Base-by-base conservation (phyloP, 37 sponge, comb jelly and placozoan genomes). In the Theonella swinhoei region DNA sequence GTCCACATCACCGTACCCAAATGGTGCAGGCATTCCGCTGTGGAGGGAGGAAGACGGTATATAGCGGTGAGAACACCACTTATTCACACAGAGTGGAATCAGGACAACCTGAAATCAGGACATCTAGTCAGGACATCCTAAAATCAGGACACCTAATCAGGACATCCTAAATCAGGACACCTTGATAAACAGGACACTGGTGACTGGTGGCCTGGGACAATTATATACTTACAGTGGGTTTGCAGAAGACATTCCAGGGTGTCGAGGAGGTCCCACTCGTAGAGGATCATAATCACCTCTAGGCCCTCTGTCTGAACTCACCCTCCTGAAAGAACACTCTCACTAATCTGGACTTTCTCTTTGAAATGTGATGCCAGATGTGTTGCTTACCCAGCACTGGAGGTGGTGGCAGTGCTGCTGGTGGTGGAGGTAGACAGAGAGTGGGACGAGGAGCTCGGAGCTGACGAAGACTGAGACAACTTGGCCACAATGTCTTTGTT, bases 401-500 rank as follows among this genome's bases (percentile, higher is more conserved):
- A 47, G 14, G 11, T 47, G 54, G 54, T 14, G 14, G 54, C 54
- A 47, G 54, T 14, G 14, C 11, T 17, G 54, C 11, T 47, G 7
- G 54, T 17, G 14, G 54, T 47, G 14, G 54, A 17, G 54, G 11
- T 14, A 47, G 54, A 47, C 14, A 14, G 11, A 47, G 54, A 47
- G 54, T 7, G 7, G 54, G 54, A 17, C 7, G 11, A 17, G 14
- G 54, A 14, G 7, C 11, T 17, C 54, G 54, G 54, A 7, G 7
- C 14, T 47, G 54, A 7, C 7, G 54, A 7, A 47, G 54, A 14
- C 54, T 64, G 67, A 23, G 43, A 9, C 20, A 85, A 75, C 29
- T 80, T 90, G 33, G 77, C 11, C 28, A 79, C 58, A 2, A 90
- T 73, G 28, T 85, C 82, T 75, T 85, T 85, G 47, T 85, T 79